Conservation (phyloP, 2,797 vertebrate genomes). For the Danio jaintianensis region DNA sequence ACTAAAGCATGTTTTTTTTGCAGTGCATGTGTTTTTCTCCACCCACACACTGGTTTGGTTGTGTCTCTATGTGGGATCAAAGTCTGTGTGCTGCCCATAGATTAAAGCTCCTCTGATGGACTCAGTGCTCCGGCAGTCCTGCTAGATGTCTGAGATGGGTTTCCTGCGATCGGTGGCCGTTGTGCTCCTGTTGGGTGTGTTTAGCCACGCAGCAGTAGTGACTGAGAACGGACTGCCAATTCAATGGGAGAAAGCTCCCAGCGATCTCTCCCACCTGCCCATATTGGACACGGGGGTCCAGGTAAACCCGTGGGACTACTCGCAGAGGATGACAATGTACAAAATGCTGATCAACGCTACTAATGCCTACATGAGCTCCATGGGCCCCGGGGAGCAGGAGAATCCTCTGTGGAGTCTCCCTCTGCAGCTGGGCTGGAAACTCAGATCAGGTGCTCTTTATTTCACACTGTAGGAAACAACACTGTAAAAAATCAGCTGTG, state of each 20-base stretch:
- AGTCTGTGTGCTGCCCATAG: background rate
- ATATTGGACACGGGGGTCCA: conserved; percentile 62
- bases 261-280: conserved; percentile 68
- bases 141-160: conserved; percentile 43
- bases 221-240: conserved; percentile 71
- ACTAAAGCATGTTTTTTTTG: too few species aligned
- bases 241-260: conserved; percentile 76
- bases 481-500: too few species aligned
- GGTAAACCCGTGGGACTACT: conserved; percentile 81
- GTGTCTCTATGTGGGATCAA: background rate
- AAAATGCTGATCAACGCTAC: conserved; percentile 79
- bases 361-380: conserved; percentile 75
- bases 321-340: conserved; percentile 81
- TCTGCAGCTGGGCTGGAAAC: conserved; percentile 87
- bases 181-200: conserved; percentile 54
- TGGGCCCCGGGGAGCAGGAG: conserved; percentile 72
- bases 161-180: conserved; percentile 3
- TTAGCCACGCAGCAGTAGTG: conserved; percentile 59
- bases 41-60: background rate
- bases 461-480: background rate
- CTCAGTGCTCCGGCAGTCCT: background rate
- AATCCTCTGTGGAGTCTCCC: conserved; percentile 87
- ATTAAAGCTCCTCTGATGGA: background rate
- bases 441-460: conserved; percentile 78
- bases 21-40: background rate